Conservation (phyloP, 2,888 invertebrate genomes). For the Drosophila nr. perissopoda region DNA sequence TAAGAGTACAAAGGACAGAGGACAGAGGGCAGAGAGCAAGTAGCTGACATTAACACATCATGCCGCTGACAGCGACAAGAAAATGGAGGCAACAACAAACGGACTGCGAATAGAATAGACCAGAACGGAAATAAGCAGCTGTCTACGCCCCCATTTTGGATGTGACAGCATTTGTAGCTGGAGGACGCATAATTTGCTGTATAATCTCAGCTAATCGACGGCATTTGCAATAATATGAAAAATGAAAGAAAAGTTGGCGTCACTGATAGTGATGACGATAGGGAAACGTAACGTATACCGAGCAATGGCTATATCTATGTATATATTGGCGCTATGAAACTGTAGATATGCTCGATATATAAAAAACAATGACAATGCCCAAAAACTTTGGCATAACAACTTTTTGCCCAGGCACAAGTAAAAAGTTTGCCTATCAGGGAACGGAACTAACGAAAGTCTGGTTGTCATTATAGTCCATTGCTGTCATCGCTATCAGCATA, state of each 20-base stretch:
- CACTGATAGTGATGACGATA: conserved; percentile 75
- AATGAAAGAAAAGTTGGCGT: conserved; percentile 70
- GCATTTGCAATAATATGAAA: conserved; percentile 79
- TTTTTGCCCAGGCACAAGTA: conserved; percentile 61
- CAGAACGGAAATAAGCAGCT: conserved; percentile 62
- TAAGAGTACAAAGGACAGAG: conserved; percentile 13
- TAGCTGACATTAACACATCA: conserved; percentile 78
- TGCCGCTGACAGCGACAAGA: conserved; percentile 69
- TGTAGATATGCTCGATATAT: conserved; percentile 34
- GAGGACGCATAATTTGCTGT: conserved; percentile 73
- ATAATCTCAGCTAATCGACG: conserved; percentile 79
- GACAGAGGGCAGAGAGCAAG: conserved; percentile 37
- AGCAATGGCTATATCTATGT: background rate
- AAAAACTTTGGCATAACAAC: conserved; percentile 70
- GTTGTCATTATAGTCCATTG: conserved; percentile 54
- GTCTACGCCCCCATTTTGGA: conserved; percentile 4
- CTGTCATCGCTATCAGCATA: conserved; percentile 66
- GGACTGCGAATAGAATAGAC: conserved; percentile 8
- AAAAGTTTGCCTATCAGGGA: conserved; percentile 69
- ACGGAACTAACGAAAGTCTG: conserved; percentile 58
- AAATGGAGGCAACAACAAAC: conserved; percentile 21
- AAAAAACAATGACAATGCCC: conserved; percentile 72
- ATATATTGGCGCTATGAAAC: conserved; percentile 26
- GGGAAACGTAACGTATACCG: conserved; percentile 53
- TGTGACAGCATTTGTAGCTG: background rate